phyloP scores from a whole-genome alignment of 2,113 vertebrate genomes.

The Scalopus aquaticus region DNA sequence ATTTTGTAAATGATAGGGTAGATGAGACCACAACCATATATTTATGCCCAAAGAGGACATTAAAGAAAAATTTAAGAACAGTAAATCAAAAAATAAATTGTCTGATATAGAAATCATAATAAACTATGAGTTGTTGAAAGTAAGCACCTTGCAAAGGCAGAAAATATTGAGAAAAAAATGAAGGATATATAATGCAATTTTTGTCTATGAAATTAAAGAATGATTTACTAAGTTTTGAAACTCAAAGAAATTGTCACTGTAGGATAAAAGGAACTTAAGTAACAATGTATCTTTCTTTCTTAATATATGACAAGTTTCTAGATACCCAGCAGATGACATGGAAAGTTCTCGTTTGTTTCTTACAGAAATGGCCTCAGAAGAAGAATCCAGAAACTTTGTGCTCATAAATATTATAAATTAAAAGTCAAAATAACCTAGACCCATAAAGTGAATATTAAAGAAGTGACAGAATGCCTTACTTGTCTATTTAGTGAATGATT shows the following conservation, averaged over 20 bases:
- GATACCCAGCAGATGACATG: neutral
- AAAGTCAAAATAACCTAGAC: conserved; percentile 6
- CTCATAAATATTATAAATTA: conserved; percentile 32
- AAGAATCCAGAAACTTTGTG: neutral
- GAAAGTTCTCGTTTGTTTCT: neutral
- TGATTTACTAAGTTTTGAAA: neutral
- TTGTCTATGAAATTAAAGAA: neutral
- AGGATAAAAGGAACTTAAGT: neutral
- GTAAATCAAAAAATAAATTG: neutral
- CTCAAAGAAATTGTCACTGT: neutral
- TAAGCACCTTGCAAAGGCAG: neutral
- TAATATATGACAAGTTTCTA: neutral
- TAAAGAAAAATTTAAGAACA: neutral
- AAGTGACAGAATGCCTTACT: neutral
- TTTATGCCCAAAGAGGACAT: neutral
- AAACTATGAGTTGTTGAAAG: neutral
- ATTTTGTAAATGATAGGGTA: neutral
- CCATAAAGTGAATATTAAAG: neutral
- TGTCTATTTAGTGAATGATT: neutral
- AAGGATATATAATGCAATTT: neutral
- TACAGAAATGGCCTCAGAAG: neutral
- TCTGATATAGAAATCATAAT: neutral
- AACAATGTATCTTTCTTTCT: neutral
- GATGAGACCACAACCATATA: neutral
- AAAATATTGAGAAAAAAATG: neutral